A percentile compares a stretch with the other conserved stretches of the same genome.
Conservation (phyloP, 2,888 invertebrate species). For the Drymonia ruficornis region DNA sequence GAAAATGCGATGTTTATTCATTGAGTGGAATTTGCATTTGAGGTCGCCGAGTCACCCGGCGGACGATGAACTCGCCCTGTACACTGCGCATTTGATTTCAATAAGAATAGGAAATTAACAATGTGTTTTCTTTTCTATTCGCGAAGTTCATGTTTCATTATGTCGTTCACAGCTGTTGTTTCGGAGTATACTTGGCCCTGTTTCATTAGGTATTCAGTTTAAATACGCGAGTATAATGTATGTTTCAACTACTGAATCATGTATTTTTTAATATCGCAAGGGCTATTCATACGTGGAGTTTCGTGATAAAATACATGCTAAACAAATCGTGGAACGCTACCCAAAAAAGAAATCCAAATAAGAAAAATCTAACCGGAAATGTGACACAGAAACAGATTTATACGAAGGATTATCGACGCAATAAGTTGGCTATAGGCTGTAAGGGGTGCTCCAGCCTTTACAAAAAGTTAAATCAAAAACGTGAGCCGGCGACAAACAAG, state of each 20-base stretch:
- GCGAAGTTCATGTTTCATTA: conserved; percentile 17
- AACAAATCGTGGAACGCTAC: not conserved
- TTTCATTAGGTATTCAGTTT: too few relatives aligned
- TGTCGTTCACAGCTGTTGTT: not conserved
- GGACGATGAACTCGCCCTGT: conserved; percentile 22
- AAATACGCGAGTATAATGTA: not conserved
- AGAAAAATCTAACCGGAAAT: conserved; percentile 32
- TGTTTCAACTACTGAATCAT: not conserved
- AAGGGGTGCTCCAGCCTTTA: conserved; percentile 42
- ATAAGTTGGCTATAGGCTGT: conserved; percentile 46
- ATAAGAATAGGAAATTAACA: conserved; percentile 5
- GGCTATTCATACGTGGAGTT: too few relatives aligned
- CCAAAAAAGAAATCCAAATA: conserved; percentile 17
- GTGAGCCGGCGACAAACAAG: conserved; percentile 68
- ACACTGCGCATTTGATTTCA: conserved; percentile 21
- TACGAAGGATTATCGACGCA: conserved; percentile 57
- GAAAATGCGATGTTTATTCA: conserved; percentile 30
- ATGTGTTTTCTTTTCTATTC: conserved; percentile 4
- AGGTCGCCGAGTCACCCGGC: conserved; percentile 17
- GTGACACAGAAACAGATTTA: conserved; percentile 43
- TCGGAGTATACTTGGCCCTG: too few relatives aligned
- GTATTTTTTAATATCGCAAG: too few relatives aligned
- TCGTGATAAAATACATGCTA: not conserved
- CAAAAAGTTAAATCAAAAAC: conserved; percentile 76
- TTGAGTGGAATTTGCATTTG: conserved; percentile 30